Conservation (phyloP, 2,888 invertebrate genomes). For the Opisthograptis luteolata region DNA sequence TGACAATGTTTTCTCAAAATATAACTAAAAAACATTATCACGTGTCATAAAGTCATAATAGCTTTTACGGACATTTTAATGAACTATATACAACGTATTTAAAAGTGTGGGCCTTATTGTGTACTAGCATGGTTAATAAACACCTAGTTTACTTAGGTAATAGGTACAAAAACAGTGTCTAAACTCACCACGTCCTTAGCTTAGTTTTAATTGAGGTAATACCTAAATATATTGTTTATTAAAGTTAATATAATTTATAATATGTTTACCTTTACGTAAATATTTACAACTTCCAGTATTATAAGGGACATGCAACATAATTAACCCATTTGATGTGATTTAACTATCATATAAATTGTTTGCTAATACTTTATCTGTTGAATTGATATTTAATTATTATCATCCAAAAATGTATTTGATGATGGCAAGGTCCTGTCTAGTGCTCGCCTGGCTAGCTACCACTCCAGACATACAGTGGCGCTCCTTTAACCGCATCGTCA, state of each 20-base stretch:
- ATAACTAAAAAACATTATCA: not conserved
- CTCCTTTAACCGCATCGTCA: too few relatives aligned
- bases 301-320: too few relatives aligned
- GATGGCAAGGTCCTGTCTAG: too few relatives aligned
- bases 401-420: too few relatives aligned
- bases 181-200: conserved; percentile 80
- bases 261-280: conserved; percentile 5
- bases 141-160: conserved; percentile 23
- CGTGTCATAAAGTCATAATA: conserved; percentile 35
- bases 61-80: conserved; percentile 29
- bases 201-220: conserved; percentile 22
- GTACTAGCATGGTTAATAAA: conserved; percentile 25
- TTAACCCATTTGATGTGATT: too few relatives aligned
- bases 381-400: too few relatives aligned
- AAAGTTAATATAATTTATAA: not conserved
- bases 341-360: too few relatives aligned
- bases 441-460: too few relatives aligned
- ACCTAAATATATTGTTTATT: not conserved
- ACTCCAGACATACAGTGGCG: too few relatives aligned
- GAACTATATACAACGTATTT: conserved; percentile 9
- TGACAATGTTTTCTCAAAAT: not conserved
- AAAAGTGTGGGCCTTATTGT: conserved; percentile 54
- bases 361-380: too few relatives aligned
- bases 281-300: conserved; percentile 7
- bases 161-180: conserved; percentile 52